Percentiles rank a stretch among this genome's conserved stretches.
These are phyloP conservation scores for Thalassaphorura encarpata DNA, from an alignment of 1,140 invertebrate species.

Conservation along the genomic window DNA sequence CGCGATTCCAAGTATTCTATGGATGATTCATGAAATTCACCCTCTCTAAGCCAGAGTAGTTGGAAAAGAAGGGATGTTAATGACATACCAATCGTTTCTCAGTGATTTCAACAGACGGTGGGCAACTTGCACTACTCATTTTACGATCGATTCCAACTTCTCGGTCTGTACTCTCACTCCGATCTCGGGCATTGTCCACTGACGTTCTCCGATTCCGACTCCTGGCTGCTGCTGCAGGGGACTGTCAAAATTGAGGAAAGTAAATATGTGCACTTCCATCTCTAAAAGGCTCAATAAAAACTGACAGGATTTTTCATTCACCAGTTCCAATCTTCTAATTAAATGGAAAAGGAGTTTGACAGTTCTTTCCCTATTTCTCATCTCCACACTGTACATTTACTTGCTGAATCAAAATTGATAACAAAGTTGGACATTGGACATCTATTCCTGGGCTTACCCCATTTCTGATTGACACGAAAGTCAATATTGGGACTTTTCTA, in stretches of 20 bases:
- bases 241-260: conserved; percentile 26
- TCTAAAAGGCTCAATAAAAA: background rate
- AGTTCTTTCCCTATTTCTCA: no score
- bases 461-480: no score
- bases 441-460: no score
- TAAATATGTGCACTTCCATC: background rate
- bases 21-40: no score
- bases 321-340: no score
- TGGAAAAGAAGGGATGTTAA: background rate
- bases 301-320: no score
- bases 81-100: conserved; percentile 30
- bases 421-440: no score
- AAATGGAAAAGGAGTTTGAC: no score
- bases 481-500: no score
- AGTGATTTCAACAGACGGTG: conserved; percentile 22
- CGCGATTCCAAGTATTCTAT: no score
- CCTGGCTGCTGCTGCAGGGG: conserved; percentile 8
- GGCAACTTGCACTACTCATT: conserved; percentile 32
- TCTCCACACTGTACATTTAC: no score
- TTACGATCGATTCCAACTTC: conserved; percentile 30
- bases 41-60: background rate
- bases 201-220: conserved; percentile 29
- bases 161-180: conserved; percentile 27
- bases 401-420: no score
- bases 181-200: conserved; percentile 34